Evolutionary conservation across 2,797 vertebrate genomes (phyloP).

Genomic region (Micromesistius poutassou): DNA sequence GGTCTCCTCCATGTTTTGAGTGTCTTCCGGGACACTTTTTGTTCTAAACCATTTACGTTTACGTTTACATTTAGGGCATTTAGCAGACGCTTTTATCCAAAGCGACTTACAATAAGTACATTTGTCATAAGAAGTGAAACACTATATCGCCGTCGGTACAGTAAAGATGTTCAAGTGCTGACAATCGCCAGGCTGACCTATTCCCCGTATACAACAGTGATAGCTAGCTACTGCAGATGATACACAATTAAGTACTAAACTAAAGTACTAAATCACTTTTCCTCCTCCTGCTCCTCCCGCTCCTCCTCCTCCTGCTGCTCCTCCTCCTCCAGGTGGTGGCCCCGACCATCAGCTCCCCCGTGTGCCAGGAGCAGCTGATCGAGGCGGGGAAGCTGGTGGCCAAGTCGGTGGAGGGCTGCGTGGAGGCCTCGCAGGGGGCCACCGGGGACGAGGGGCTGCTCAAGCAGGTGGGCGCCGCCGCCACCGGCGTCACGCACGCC

Average conservation of each 20-base stretch:
- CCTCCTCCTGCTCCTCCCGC: background rate
- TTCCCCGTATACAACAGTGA: too few relatives aligned
- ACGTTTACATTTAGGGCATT: too few relatives aligned
- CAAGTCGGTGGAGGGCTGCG: constrained; percentile 93
- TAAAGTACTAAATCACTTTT: too few relatives aligned
- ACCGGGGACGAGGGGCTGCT: constrained; percentile 87
- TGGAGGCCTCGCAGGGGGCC: constrained; percentile 89
- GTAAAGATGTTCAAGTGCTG: too few relatives aligned
- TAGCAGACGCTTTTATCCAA: too few relatives aligned
- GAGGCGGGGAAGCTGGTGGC: constrained; percentile 94
- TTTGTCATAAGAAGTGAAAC: too few relatives aligned
- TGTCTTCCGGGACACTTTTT: background rate
- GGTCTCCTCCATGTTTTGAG: background rate
- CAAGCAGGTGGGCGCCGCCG: constrained; percentile 88
- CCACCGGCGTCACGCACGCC: constrained; percentile 90
- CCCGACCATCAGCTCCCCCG: constrained; percentile 95
- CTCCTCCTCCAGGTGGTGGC: constrained; percentile 83
- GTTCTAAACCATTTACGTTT: too few relatives aligned
- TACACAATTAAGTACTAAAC: too few relatives aligned
- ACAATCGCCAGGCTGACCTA: too few relatives aligned
- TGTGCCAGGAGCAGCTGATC: constrained; percentile 95
- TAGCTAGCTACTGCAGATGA: too few relatives aligned
- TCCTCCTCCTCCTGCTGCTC: background rate
- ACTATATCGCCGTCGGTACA: too few relatives aligned
- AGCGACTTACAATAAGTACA: too few relatives aligned